Evolutionary conservation across 23 tunicate species (phyloP).

Genomic region (Halocynthia roretzi): DNA sequence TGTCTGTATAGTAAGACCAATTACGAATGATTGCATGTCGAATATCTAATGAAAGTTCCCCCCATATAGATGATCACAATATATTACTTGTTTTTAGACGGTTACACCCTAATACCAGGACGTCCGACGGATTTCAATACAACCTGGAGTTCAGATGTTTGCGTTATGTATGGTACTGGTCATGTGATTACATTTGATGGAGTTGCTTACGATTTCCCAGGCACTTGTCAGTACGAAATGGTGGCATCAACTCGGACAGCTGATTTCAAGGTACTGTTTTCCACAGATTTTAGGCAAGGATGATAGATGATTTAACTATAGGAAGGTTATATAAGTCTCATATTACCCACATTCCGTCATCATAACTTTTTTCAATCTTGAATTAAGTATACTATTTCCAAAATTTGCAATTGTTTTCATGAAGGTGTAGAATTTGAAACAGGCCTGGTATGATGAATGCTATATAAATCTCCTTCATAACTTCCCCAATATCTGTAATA

Average conservation of each 20-base stretch:
- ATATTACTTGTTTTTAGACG: neutral
- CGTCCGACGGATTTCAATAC: neutral
- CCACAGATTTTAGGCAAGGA: no score
- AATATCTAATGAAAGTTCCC: no score
- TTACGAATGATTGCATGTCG: neutral
- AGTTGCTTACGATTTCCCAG: slow-evolving; percentile 40
- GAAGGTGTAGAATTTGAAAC: no score
- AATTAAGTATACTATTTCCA: no score
- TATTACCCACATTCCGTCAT: no score
- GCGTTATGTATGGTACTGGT: slow-evolving; percentile 58
- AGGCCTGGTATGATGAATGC: no score
- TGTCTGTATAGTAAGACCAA: slow-evolving; percentile 18
- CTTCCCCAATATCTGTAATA: no score
- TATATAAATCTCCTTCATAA: no score
- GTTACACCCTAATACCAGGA: slow-evolving; percentile 3
- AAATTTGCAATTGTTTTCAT: no score
- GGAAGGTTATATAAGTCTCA: neutral
- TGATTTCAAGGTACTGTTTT: slow-evolving; percentile 36
- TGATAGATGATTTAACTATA: no score
- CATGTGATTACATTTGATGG: slow-evolving; percentile 63
- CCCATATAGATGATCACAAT: no score
- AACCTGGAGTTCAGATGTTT: slow-evolving; percentile 16
- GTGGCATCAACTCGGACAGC: slow-evolving; percentile 24
- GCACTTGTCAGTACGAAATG: slow-evolving; percentile 58
- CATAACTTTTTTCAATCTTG: no score